phyloP scores from a whole-genome alignment of 2,797 vertebrate genomes.

The Labroides dimidiatus region DNA sequence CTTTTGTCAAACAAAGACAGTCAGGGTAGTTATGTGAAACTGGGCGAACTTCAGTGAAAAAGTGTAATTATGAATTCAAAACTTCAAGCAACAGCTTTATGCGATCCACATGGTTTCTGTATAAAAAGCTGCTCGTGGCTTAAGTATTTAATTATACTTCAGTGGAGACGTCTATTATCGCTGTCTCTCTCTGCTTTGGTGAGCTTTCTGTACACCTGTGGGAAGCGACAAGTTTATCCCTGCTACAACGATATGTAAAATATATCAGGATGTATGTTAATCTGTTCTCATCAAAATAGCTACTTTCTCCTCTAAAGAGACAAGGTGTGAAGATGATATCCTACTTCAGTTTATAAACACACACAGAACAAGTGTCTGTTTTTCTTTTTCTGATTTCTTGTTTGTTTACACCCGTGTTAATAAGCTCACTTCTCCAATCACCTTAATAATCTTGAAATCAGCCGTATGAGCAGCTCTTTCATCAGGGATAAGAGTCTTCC shows the following conservation, averaged over 20 bases:
- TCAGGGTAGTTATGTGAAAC: background rate
- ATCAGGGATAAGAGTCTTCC: slow-evolving; percentile 42
- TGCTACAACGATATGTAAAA: background rate
- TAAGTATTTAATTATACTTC: background rate
- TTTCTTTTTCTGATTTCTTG: slow-evolving; percentile 3
- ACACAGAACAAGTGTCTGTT: background rate
- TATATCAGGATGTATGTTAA: background rate
- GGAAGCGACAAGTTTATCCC: background rate
- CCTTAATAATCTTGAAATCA: slow-evolving; percentile 22
- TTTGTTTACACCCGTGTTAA: slow-evolving; percentile 28
- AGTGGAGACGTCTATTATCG: slow-evolving; percentile 3
- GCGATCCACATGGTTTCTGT: background rate
- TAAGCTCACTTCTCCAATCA: slow-evolving; percentile 33
- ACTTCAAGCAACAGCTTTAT: slow-evolving; percentile 2
- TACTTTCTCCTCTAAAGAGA: background rate
- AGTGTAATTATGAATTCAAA: background rate
- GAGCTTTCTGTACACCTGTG: background rate
- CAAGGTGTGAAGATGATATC: background rate
- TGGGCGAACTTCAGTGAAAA: background rate
- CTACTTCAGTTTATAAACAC: slow-evolving; percentile 1
- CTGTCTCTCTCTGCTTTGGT: background rate
- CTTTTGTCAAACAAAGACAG: background rate
- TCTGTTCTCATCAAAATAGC: background rate
- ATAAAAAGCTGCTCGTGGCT: background rate
- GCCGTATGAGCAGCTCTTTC: slow-evolving; percentile 33